Evolutionary conservation across 2,113 vertebrate genomes (phyloP).

Genomic region (Elephas maximus): DNA sequence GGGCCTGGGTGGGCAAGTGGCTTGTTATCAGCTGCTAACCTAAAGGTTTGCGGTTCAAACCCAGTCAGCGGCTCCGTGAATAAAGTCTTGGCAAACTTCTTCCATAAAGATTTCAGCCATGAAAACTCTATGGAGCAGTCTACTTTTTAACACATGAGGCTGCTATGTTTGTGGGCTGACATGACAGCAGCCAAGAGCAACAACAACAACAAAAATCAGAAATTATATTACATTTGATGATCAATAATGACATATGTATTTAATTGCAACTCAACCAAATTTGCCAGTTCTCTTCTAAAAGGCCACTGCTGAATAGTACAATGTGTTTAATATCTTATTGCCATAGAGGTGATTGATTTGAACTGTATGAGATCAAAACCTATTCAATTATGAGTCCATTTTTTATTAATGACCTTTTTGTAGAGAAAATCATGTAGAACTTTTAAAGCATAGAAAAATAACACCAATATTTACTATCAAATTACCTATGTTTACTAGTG

Average conservation of each 20-base stretch:
- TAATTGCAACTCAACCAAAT: background rate
- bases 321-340: background rate
- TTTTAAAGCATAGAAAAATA: conserved; percentile 2
- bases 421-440: conserved; percentile 34
- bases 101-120: background rate
- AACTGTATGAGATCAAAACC: conserved; percentile 17
- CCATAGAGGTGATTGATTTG: background rate
- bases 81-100: background rate
- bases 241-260: background rate
- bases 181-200: background rate
- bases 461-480: background rate
- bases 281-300: conserved; percentile 32
- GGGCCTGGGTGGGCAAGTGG: background rate
- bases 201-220: background rate
- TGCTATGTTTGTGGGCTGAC: background rate
- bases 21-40: background rate
- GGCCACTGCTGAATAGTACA: background rate
- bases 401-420: background rate
- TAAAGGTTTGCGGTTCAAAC: background rate
- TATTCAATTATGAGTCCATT: background rate
- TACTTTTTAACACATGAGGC: background rate
- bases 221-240: conserved; percentile 19
- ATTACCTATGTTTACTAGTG: background rate
- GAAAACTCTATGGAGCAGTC: no score
- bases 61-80: background rate